Conservation (phyloP, 2,797 vertebrate species). For the Periparus ater region DNA sequence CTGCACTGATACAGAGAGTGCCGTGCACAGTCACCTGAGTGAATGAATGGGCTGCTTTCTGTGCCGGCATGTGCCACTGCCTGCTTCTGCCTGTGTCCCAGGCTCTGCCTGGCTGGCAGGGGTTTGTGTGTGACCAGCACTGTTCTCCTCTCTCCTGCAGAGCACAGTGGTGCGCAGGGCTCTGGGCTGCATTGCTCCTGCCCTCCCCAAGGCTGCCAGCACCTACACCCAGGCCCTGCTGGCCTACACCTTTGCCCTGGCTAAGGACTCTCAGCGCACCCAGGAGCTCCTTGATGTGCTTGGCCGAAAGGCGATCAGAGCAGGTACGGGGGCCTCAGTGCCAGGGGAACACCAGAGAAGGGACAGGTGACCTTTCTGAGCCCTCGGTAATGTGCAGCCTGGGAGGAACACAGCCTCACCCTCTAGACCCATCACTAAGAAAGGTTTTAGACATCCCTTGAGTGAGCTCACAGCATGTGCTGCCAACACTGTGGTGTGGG, state of each 20-base stretch:
- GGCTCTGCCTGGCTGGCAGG: background rate
- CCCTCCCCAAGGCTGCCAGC: slow-evolving; percentile 56
- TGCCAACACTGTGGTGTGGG: background rate
- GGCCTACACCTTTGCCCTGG: slow-evolving; percentile 84
- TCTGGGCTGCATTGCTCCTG: slow-evolving; percentile 72
- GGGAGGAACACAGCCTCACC: background rate
- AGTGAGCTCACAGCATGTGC: background rate
- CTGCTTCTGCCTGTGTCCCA: background rate
- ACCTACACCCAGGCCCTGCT: slow-evolving; percentile 81
- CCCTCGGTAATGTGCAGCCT: background rate
- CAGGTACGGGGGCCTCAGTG: slow-evolving; percentile 38
- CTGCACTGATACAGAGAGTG: background rate
- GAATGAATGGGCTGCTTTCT: background rate
- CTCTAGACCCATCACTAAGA: background rate
- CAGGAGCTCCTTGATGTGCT: slow-evolving; percentile 70
- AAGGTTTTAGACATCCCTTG: background rate
- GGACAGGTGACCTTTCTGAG: background rate
- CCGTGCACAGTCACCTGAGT: rapidly evolving
- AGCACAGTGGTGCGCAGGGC: slow-evolving; percentile 67
- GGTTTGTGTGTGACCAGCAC: background rate
- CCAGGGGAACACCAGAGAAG: background rate
- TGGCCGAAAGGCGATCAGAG: slow-evolving; percentile 27
- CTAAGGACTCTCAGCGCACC: slow-evolving; percentile 70
- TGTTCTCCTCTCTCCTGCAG: slow-evolving; percentile 29
- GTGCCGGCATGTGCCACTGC: background rate